Evolutionary conservation across 2,888 invertebrate genomes (phyloP), one percentile per base, ranked within the genome.

Genomic region (Meghimatium bilineatum): DNA sequence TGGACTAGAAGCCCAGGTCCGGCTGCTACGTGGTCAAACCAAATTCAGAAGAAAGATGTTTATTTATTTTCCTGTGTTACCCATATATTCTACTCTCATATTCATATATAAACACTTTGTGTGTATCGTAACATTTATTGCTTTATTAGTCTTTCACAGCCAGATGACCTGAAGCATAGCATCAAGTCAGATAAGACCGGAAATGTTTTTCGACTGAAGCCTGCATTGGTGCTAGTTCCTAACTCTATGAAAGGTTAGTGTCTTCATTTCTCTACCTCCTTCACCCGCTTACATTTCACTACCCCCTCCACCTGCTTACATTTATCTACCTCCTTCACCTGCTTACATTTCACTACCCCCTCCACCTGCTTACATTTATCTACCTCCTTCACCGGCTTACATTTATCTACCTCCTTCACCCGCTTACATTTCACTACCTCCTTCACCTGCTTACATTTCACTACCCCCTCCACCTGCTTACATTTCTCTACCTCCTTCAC

Each of bases 211-310:
- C 56, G 52, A 36, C 71, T 56, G 34, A n/a, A 29, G 23, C 71
- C 80, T 69, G 52, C 52, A 8, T 17, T 80, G 34, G 49, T 29
- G 6, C 49, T 80, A 71, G 69, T 69, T 14, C 52, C 80, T 26
- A 80, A 71, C 29, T 71, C 71, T 34, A 69, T 10, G 32, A 52
- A 29, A 23, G 69, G 80, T 80, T 20, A 12, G 79, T 67, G 20
- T 23, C n/a, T 20, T 34, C 12, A 34, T 34, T 71, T 32, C 56
- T 3, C 56, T 3, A 12, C 23, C 23, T 12, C 20, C 20, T 56
- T 23, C 23, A 2, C 17, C 2, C 2, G 3, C 8, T 3, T 23
- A 14, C 20, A 3, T 56, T 56, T 56, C 20, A 8, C 56, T 56
- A 3, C 56, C n/a, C n/a, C n/a, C n/a, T n/a, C n/a, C n/a, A n/a